Base-by-base conservation (phyloP, 2,888 invertebrate species). In the Choreutis nemorana region DNA sequence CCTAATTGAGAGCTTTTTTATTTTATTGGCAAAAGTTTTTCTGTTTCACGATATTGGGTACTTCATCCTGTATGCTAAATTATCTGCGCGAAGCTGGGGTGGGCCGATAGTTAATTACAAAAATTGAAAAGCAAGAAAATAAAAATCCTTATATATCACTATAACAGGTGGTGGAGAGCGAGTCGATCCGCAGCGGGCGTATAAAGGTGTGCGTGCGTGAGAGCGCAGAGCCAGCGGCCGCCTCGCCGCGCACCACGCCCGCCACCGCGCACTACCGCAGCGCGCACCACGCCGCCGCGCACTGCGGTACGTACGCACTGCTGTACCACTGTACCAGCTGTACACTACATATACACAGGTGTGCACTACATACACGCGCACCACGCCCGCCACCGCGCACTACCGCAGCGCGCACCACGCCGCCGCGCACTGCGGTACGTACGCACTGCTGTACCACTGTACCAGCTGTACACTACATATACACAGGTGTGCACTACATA, bases 141-240 rank as follows among this genome's bases (percentile, higher is more conserved):
- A 18, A 6, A 18, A 8, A 6, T 18, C 18, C 8, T 18, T 18
- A 18, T 5, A 5, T 8, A 18, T 18, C 8, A 18, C 5, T n/a
- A n/a, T 18, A 1, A 7, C 48, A 87, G 85, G 81, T 87, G 26
- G 58, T 82, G 20, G 83, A 85, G 26, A 73, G 83, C 4, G 80
- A 66, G 11, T 61, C 72, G 4, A 48, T 72, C 4, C 81, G 81
- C 41, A 81, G 81, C 37, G 84, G 85, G 0, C 78, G 85, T 31
- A 72, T 87, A 28, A 85, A 83, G 54, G 81, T 88, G 35, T 57
- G 55, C 1, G 70, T 89, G 43, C 48, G 45, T 2, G 73, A 82
- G 30, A 16, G 49, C 1, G 42, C 51, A 0, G 86, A 87, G 48
- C 87, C 87, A 1, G 57, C 62, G 29, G 64, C 83, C 2, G 42